Evolutionary conservation across 2,797 vertebrate species (phyloP), one percentile per base, ranked within the genome.

Genomic region (Amazonetta brasiliensis): DNA sequence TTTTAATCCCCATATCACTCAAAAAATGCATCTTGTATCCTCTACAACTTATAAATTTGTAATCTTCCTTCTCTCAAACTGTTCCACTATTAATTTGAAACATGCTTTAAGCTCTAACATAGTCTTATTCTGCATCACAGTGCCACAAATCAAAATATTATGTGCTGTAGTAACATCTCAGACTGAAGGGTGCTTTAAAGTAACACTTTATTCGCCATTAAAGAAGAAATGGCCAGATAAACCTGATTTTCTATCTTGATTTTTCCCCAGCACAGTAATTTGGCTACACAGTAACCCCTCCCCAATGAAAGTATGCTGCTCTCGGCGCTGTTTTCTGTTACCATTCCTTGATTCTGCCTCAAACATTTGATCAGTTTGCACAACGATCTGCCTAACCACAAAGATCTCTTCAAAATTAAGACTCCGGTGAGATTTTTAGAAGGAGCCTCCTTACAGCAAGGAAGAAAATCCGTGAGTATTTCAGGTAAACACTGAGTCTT

Each of bases 401-500:
- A 86, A 78, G 20, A 69, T 37, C 14, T 69, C 66, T 21, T 46
- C 21, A 74, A 90, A 94, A 93, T 92, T 41, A 77, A 81, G 56
- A 33, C 21, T 44, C 20, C 0, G 0, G 3, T 19, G 28, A 64
- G 77, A 89, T 95, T 89, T 89, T 92, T n/a, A 67, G n/a, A 81
- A 85, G 28, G 9, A 92, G 26, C 54, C 7, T 83, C 71, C 78
- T 78, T 73, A 28, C 18, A 85, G 54, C 64, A 72, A 48, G 21
- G 41, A 91, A 41, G 16, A 80, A 95, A 94, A 93, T 25, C n/a
- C 15, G 26, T 0, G 1, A 22, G 33, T 56, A 62, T 91, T 87
- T 84, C 33, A 68, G 7, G 87, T 31, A 92, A 94, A 85, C 66
- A 59, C 28, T 28, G 54, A 71, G 37, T 58, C 97, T 91, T 97